Base-by-base conservation (phyloP, 2,113 vertebrate species). In the Nesogale talazaci region DNA sequence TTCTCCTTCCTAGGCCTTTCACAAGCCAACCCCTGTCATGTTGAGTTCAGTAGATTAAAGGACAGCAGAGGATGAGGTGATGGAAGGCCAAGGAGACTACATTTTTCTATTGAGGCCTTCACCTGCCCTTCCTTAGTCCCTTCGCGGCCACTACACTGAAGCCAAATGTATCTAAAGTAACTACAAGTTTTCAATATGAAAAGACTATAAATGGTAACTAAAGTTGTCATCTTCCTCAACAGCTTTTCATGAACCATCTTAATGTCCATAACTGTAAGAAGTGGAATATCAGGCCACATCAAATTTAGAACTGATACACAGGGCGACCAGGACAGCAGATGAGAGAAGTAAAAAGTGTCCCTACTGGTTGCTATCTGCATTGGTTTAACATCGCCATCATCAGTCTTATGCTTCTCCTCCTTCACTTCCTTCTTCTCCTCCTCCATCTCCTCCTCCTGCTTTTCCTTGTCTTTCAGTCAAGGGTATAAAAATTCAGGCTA, bases 1-100 rank as follows among this genome's bases (percentile, higher is more conserved):
- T 76, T 63, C 36, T 81, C 74, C 83, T 80, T 90, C 67, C 42
- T 2, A 81, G 90, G 56, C 90, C 76, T 93, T 97, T 95, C 93
- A 93, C 93, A 95, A 92, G 88, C 83, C 94, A 96, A 95, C 84
- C 87, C 65, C 40, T 83, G 94, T 96, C 82, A 36, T 79, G 79
- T 83, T 83, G 78, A 86, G 79, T 91, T 94, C 94, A 89, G n/a
- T n/a, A 85, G 82, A 95, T 88, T 31, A 89, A 88, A 91, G 70
- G 79, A 70, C 17, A 57, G 87, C 56, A 83, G 67, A 94, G 59
- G 93, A 80, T 0, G 36, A 74, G 38, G 93, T 89, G 61, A 93
- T 40, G 42, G 81, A 81, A 74, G 89, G 40, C 46, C 19, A 74
- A 57, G 56, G 52, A 34, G 89, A 72, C 12, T 27, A n/a, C 88